Evolutionary conservation across 53 echinoderm and acorn worm species (phyloP), one percentile per base, ranked within the genome.

Genomic region (Stichopus horrens): DNA sequence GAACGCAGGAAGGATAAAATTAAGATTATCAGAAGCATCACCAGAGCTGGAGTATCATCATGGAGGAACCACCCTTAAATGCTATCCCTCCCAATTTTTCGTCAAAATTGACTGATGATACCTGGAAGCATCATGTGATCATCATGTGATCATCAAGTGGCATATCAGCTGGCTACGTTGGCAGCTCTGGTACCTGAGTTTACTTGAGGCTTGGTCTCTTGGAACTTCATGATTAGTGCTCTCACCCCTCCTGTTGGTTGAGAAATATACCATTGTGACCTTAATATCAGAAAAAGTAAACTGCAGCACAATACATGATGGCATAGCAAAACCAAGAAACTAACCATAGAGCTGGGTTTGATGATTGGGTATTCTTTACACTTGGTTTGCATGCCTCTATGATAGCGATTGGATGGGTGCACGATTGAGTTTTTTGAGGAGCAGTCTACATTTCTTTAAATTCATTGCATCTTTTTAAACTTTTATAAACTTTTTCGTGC

Each of bases 141-240:
- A 63, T 63, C 16, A 13, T 63, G 11, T 63, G 16, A 63, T 63
- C 63, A 13, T 0, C 16, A 63, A 8, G 21, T 16, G 13, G 4
- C 16, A 5, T 19, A 56, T 83, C 83, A 83, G 59, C 57, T 83
- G 59, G 23, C 59, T 10, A 52, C 79, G 4, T 9, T 19, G 14
- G 79, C 56, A 20, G 51, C 19, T 19, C 79, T 37, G 19, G 52
- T 52, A 20, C 19, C 53, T 19, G 83, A 63, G 65, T 21, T 83
- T 10, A 83, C 54, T 58, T 83, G 83, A 7, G 20, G 59, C 23
- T 83, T 57, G 21, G 57, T 59, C 23, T 83, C 83, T 57, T 83
- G 83, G 8, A 83, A 83, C 7, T 59, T 54, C 83, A 83, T 83
- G 59, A 83, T 83, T 4, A 83, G 83, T 23, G 83, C 83, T 37